phyloP scores from a whole-genome alignment of 2,113 vertebrate species.

The Benitochromis conjunctus region DNA sequence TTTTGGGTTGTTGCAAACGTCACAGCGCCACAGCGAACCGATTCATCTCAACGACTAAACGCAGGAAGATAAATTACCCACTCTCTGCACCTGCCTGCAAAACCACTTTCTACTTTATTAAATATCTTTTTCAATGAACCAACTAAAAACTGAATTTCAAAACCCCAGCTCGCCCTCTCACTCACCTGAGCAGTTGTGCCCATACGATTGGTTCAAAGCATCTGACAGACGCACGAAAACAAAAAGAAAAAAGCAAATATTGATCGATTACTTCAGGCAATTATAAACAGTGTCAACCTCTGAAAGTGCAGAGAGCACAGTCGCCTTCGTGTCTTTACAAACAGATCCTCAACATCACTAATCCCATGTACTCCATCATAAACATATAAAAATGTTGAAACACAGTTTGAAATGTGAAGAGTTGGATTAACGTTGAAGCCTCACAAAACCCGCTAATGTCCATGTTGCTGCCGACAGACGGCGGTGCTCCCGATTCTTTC shows the following conservation, averaged over 20 bases:
- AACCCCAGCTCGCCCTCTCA: neutral
- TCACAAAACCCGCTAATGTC: neutral
- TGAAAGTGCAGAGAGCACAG: neutral
- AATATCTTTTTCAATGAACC: neutral
- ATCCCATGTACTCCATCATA: neutral
- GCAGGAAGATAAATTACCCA: neutral
- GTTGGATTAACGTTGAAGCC: neutral
- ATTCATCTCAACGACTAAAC: neutral
- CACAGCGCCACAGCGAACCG: neutral
- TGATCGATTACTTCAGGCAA: neutral
- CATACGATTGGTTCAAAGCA: neutral
- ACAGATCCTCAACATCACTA: neutral
- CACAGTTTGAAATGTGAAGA: neutral
- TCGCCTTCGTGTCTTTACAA: no score
- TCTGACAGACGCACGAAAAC: neutral
- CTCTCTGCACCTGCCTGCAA: neutral
- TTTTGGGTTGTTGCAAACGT: neutral
- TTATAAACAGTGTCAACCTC: neutral
- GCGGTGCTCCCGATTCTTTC: no score
- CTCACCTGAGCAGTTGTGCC: neutral
- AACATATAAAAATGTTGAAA: neutral
- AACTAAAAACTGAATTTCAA: neutral
- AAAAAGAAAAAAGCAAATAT: neutral
- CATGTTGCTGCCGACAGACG: neutral
- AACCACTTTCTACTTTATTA: neutral